Percentiles rank a stretch among this genome's conserved stretches.
phyloP scores from a whole-genome alignment of 2,113 vertebrate species.

The Bungarus multicinctus region DNA sequence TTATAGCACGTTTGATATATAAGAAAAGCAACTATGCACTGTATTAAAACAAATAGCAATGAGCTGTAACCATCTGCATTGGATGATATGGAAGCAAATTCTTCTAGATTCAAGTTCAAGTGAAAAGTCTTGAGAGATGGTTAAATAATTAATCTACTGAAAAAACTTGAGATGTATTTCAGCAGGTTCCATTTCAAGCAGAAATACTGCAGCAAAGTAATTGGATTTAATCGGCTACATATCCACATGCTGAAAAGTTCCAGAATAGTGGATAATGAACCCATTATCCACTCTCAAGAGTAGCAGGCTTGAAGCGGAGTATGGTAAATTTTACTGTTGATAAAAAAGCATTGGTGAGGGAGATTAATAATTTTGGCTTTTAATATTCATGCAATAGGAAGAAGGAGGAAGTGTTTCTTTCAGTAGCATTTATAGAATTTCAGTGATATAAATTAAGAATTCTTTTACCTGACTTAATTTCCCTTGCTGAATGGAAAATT shows the following conservation, averaged over 20 bases:
- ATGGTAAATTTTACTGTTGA: slow-evolving; percentile 13
- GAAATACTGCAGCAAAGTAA: background rate
- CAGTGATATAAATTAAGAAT: slow-evolving; percentile 32
- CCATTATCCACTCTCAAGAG: background rate
- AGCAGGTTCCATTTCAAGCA: slow-evolving; percentile 23
- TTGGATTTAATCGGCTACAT: slow-evolving; percentile 10
- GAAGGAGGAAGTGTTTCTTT: slow-evolving; percentile 3
- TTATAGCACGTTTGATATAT: background rate
- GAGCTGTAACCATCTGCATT: background rate
- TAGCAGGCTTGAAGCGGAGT: background rate
- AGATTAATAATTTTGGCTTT: slow-evolving; percentile 2
- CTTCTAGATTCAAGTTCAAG: background rate
- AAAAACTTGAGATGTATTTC: slow-evolving; percentile 13
- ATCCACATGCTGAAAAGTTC: background rate
- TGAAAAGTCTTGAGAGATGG: background rate
- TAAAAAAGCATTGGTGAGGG: slow-evolving; percentile 30
- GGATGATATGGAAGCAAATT: background rate
- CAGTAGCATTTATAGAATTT: slow-evolving; percentile 36
- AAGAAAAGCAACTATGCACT: background rate
- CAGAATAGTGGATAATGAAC: background rate
- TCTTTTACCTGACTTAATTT: slow-evolving; percentile 22
- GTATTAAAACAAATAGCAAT: fast-evolving
- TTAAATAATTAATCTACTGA: background rate
- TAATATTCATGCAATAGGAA: slow-evolving; percentile 24
- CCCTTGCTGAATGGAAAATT: slow-evolving; percentile 34